phyloP scores from a whole-genome alignment of 2,888 invertebrate species.

The Clanis bilineata region DNA sequence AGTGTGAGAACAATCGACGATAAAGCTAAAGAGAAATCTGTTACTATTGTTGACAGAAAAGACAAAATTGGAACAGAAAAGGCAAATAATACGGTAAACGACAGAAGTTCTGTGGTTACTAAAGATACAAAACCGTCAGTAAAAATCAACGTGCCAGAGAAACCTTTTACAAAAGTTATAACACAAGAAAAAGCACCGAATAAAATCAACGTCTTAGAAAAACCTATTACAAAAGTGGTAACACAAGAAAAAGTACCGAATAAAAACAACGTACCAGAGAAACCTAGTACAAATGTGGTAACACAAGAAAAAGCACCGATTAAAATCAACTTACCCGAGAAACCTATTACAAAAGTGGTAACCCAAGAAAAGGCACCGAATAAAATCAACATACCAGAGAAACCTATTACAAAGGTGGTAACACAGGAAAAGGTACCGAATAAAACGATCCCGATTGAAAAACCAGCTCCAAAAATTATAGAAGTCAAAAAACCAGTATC shows the following conservation, averaged over 20 bases:
- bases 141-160: slow-evolving; percentile 38
- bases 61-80: slow-evolving; percentile 55
- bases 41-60: slow-evolving; percentile 69
- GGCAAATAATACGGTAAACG: slow-evolving; percentile 43
- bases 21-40: slow-evolving; percentile 70
- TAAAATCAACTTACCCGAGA: slow-evolving; percentile 38
- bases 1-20: slow-evolving; percentile 72
- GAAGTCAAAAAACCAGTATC: slow-evolving; percentile 30
- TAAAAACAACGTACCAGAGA: slow-evolving; percentile 38
- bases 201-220: slow-evolving; percentile 18
- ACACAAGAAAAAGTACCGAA: slow-evolving; percentile 38
- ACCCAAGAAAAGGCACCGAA: slow-evolving; percentile 39
- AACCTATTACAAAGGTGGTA: slow-evolving; percentile 27
- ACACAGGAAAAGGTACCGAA: slow-evolving; percentile 33
- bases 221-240: slow-evolving; percentile 6
- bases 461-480: not conserved
- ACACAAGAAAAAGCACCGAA: slow-evolving; percentile 33
- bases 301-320: slow-evolving; percentile 39
- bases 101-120: slow-evolving; percentile 36
- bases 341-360: slow-evolving; percentile 29
- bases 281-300: slow-evolving; percentile 29
- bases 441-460: slow-evolving; percentile 19
- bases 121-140: slow-evolving; percentile 39
- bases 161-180: slow-evolving; percentile 27
- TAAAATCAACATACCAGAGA: slow-evolving; percentile 38